Percentiles rank a stretch among this genome's conserved stretches.
These are phyloP conservation scores for Dryobates pubescens DNA, from an alignment of 2,797 vertebrate species.

Conservation along the genomic window DNA sequence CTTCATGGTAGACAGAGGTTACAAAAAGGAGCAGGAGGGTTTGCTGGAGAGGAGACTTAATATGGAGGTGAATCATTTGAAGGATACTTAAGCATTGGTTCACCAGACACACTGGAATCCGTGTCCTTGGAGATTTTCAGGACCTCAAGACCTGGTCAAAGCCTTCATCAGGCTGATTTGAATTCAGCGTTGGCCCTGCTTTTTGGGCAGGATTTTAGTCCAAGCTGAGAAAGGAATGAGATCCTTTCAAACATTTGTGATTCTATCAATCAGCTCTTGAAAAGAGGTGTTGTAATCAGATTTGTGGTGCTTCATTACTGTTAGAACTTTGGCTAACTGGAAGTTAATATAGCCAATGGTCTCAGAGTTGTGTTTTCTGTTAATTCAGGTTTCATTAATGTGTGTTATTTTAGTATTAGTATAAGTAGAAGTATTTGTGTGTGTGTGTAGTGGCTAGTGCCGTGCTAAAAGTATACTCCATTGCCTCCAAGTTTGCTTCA, in stretches of 20 bases:
- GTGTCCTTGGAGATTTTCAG: not conserved
- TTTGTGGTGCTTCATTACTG: not conserved
- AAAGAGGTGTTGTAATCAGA: not conserved
- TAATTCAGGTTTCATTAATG: too few species aligned
- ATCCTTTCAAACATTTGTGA: not conserved
- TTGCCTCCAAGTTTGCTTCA: not conserved
- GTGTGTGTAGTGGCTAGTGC: not conserved
- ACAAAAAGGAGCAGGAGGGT: not conserved
- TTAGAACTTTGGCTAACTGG: not conserved
- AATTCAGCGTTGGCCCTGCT: not conserved
- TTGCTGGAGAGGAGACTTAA: not conserved
- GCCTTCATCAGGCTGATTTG: not conserved
- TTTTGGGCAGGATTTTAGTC: not conserved
- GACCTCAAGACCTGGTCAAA: not conserved
- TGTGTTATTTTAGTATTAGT: not conserved
- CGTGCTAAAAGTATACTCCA: rapidly evolving
- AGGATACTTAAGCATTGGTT: not conserved
- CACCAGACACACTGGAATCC: not conserved
- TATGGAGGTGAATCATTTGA: not conserved
- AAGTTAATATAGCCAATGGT: rapidly evolving
- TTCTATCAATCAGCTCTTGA: not conserved
- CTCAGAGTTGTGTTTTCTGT: not conserved
- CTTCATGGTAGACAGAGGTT: not conserved
- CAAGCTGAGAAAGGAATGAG: not conserved
- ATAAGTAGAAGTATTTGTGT: not conserved